Percentiles rank a stretch among this genome's conserved stretches.
These are phyloP conservation scores for Cataglyphis albicans DNA, from an alignment of 2,888 invertebrate species.

Conservation along the genomic window DNA sequence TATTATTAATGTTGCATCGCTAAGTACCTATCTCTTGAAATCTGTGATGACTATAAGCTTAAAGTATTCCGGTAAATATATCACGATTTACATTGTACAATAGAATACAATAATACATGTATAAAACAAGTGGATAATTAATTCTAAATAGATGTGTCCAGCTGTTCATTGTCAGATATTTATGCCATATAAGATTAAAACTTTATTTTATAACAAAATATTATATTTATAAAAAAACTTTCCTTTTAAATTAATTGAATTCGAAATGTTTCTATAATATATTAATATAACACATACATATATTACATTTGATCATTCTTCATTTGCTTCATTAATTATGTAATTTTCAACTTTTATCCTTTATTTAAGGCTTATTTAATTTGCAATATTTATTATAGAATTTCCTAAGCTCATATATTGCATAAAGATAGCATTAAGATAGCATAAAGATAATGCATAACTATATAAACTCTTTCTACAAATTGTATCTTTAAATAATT, in stretches of 20 bases:
- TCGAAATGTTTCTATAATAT: neutral
- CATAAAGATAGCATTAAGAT: too few relatives aligned
- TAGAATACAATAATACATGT: neutral
- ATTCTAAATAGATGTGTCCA: neutral
- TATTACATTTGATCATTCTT: neutral
- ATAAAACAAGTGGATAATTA: neutral
- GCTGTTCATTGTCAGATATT: neutral
- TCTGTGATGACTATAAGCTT: neutral
- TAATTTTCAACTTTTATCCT: neutral
- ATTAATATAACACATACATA: neutral
- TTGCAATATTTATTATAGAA: conserved; percentile 4
- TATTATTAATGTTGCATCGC: neutral
- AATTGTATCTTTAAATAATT: neutral
- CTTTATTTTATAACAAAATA: neutral
- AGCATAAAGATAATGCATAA: neutral
- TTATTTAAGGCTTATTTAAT: neutral
- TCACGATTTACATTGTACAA: neutral
- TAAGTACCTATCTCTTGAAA: neutral
- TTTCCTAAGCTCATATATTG: neutral
- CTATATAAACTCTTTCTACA: neutral
- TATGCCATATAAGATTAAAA: neutral
- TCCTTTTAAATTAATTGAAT: neutral
- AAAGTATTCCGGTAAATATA: neutral
- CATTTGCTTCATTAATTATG: neutral
- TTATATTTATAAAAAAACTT: neutral